phyloP scores from a whole-genome alignment of 2,888 invertebrate genomes.

The Liodrosophila aerea region DNA sequence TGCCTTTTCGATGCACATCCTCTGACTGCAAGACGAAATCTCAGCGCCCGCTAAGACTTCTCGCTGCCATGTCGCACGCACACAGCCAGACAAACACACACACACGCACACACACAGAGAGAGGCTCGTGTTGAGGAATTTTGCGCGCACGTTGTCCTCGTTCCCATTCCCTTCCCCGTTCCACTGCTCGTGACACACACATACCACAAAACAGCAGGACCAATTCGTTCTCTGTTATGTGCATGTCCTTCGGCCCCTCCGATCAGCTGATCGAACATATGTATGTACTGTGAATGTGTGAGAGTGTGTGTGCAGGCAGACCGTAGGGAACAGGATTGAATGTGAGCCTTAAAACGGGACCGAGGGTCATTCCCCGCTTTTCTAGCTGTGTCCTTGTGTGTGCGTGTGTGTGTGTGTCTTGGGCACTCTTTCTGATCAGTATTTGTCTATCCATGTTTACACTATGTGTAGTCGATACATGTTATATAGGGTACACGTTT shows the following conservation, averaged over 20 bases:
- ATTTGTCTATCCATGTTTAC: constrained; percentile 45
- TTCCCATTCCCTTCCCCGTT: constrained; percentile 39
- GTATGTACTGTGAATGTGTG: constrained; percentile 15
- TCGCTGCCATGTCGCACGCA: constrained; percentile 32
- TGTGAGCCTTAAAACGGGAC: constrained; percentile 48
- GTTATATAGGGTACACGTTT: constrained; percentile 6
- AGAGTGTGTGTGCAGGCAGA: constrained; percentile 21
- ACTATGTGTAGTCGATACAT: constrained; percentile 29
- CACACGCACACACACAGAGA: constrained; percentile 10
- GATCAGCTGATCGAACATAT: constrained; percentile 73
- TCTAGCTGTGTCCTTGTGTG: constrained; percentile 58
- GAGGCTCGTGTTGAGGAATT: constrained; percentile 74
- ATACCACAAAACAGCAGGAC: constrained; percentile 71
- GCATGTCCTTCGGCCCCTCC: constrained; percentile 63
- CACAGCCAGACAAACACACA: constrained; percentile 11
- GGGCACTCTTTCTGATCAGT: constrained; percentile 60
- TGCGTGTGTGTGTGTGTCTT: constrained; percentile 25
- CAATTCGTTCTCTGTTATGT: constrained; percentile 64
- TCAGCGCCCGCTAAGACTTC: constrained; percentile 52
- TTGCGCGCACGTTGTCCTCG: constrained; percentile 65
- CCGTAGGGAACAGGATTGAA: constrained; percentile 37
- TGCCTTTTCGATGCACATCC: constrained; percentile 23
- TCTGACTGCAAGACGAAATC: constrained; percentile 57
- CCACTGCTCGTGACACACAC: constrained; percentile 64
- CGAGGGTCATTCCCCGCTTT: constrained; percentile 58